These are phyloP conservation scores for Eciton burchellii DNA, from an alignment of 1,140 invertebrate genomes.

Conservation along the genomic window DNA sequence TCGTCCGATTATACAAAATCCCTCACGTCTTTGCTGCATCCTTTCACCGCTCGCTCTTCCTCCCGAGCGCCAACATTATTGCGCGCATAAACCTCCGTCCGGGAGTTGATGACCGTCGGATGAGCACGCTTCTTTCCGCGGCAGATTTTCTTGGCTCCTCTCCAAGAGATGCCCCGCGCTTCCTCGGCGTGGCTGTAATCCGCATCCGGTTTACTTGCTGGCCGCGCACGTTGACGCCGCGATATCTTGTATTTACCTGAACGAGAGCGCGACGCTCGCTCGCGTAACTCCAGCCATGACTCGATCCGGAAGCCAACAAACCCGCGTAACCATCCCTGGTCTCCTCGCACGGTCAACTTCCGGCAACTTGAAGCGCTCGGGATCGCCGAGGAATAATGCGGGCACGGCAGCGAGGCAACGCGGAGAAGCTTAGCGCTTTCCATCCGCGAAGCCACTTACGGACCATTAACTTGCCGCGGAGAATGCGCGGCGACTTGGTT, in stretches of 20 bases:
- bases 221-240: conserved; percentile 28
- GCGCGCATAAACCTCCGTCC: conserved; percentile 39
- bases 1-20: conserved; percentile 52
- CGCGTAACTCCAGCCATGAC: conserved; percentile 4
- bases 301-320: conserved; percentile 16
- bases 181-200: conserved; percentile 1
- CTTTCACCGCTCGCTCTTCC: not conserved
- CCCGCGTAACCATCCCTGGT: not conserved
- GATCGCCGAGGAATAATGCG: conserved; percentile 33
- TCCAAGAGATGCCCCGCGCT: conserved; percentile 33
- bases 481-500: conserved; percentile 6
- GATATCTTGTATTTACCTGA: conserved; percentile 26
- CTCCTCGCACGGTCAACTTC: conserved; percentile 10
- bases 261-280: conserved; percentile 1
- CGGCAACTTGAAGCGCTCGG: conserved; percentile 27
- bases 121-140: conserved; percentile 5
- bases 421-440: not conserved
- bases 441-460: not conserved
- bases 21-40: conserved; percentile 23
- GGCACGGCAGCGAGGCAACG: not conserved
- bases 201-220: not conserved
- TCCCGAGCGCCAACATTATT: conserved; percentile 21
- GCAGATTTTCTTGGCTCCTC: conserved; percentile 14
- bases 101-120: conserved; percentile 45
- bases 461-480: conserved; percentile 11